Evolutionary conservation across 64 coral and sea anemone genomes (phyloP).

Genomic region (Stichodactyla helianthus): DNA sequence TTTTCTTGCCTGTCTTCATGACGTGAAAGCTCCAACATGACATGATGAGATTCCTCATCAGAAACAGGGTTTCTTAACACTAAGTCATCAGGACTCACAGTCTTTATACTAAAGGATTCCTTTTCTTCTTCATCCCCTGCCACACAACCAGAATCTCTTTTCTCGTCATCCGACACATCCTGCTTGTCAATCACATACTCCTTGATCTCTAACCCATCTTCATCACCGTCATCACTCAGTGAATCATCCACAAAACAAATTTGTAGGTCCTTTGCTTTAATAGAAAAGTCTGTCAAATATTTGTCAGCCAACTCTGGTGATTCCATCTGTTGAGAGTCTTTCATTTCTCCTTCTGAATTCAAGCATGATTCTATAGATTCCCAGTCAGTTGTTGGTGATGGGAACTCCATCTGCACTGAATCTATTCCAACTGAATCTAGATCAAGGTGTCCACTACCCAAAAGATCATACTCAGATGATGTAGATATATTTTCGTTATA

Average conservation of each 20-base stretch:
- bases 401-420: constrained; percentile 56
- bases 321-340: constrained; percentile 59
- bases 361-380: constrained; percentile 91
- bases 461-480: constrained; percentile 11
- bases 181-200: constrained; percentile 79
- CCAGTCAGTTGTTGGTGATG: constrained; percentile 91
- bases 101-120: constrained; percentile 86
- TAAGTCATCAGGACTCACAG: constrained; percentile 53
- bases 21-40: constrained; percentile 57
- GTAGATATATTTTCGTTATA: constrained; percentile 13
- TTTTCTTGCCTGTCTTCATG: constrained; percentile 59
- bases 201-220: constrained; percentile 84
- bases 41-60: constrained; percentile 62
- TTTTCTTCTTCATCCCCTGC: constrained; percentile 83
- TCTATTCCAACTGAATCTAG: constrained; percentile 43
- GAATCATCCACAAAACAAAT: constrained; percentile 96
- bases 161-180: constrained; percentile 71
- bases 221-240: constrained; percentile 63
- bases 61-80: constrained; percentile 35
- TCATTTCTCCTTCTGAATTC: constrained; percentile 64
- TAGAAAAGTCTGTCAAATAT: constrained; percentile 44
- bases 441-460: constrained; percentile 29
- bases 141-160: constrained; percentile 86
- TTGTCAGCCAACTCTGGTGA: constrained; percentile 44
- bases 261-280: constrained; percentile 78